Evolutionary conservation across 2,888 invertebrate species (phyloP).

Genomic region (Macrophya annulata): DNA sequence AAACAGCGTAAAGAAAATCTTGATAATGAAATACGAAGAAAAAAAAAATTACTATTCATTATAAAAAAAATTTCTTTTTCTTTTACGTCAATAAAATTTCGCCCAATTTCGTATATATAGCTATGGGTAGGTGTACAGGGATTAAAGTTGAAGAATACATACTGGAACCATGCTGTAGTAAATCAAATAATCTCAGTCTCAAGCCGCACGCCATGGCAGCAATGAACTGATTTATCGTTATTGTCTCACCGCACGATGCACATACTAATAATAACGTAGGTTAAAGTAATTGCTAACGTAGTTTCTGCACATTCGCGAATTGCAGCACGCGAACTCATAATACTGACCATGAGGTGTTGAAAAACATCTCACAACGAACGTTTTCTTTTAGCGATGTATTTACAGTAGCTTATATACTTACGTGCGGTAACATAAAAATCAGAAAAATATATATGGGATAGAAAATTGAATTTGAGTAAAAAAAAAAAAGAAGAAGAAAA

Average conservation of each 20-base stretch:
- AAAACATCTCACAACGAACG: not conserved
- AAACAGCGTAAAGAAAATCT: not conserved
- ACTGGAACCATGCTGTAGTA: slow-evolving; percentile 12
- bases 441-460: not conserved
- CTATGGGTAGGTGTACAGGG: no score
- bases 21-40: not conserved
- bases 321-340: not conserved
- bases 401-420: not conserved
- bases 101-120: not conserved
- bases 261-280: slow-evolving; percentile 38
- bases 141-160: not conserved
- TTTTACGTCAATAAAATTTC: not conserved
- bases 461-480: not conserved
- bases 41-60: not conserved
- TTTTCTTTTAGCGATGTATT: not conserved
- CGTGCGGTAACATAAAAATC: no score
- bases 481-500: not conserved
- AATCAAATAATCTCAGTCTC: slow-evolving; percentile 35
- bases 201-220: slow-evolving; percentile 41
- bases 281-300: slow-evolving; percentile 41
- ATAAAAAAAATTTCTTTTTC: not conserved
- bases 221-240: slow-evolving; percentile 46
- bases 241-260: slow-evolving; percentile 36
- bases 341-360: slow-evolving; percentile 25
- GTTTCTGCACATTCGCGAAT: not conserved